A percentile compares a stretch with the other conserved stretches of the same genome.
These are phyloP conservation scores for Rhinoderma darwinii DNA, from an alignment of 2,113 vertebrate species.

Conservation along the genomic window DNA sequence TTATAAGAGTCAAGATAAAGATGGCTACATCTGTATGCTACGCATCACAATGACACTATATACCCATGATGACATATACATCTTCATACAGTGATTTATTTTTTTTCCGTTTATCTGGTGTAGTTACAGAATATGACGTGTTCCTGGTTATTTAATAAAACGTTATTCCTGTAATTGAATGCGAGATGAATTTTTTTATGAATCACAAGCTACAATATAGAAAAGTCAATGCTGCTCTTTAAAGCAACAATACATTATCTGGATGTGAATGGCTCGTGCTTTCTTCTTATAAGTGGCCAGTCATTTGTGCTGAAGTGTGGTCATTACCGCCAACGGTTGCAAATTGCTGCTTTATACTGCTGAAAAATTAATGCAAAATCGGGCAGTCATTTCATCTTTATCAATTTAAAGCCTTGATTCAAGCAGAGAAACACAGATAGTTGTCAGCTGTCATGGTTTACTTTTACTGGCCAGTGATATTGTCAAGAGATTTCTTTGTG, in stretches of 20 bases:
- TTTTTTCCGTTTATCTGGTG: no score
- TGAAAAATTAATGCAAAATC: not conserved
- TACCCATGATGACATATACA: no score
- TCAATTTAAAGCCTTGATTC: not conserved
- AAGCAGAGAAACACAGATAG: no score
- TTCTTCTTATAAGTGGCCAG: not conserved
- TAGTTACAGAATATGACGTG: no score
- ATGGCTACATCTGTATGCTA: no score
- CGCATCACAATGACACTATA: no score
- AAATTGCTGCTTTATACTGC: conserved; percentile 14
- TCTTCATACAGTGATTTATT: no score
- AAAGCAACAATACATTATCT: not conserved
- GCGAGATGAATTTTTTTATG: not conserved
- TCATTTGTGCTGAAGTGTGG: conserved; percentile 18
- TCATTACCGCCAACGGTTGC: conserved; percentile 1
- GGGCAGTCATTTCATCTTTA: conserved; percentile 8
- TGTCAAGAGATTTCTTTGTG: no score
- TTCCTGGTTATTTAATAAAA: no score
- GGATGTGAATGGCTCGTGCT: not conserved
- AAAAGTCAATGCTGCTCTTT: conserved; percentile 16
- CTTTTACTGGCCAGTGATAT: not conserved
- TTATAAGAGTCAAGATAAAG: no score
- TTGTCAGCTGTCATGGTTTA: not conserved
- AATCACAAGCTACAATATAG: conserved; percentile 4
- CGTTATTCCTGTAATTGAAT: no score